A percentile compares a stretch with the other conserved stretches of the same genome.
Evolutionary conservation across 2,113 vertebrate species (phyloP).

Genomic region (Apaloderma vittatum): DNA sequence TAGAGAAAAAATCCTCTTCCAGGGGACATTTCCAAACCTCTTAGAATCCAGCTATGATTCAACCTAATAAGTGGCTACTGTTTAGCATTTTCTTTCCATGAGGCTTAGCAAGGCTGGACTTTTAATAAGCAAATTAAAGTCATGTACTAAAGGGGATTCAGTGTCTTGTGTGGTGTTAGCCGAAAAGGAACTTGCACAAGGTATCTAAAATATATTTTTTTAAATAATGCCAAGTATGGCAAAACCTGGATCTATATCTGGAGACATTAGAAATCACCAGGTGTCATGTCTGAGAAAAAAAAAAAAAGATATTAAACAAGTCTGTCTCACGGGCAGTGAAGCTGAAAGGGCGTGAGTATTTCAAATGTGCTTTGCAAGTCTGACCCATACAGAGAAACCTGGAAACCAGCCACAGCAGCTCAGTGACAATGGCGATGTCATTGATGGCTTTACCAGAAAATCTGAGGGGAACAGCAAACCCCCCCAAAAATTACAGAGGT

Average conservation of each 20-base stretch:
- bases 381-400: rapidly evolving
- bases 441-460: background rate
- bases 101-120: background rate
- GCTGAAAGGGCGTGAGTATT: background rate
- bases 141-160: background rate
- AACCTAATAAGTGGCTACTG: background rate
- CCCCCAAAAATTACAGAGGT: background rate
- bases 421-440: background rate
- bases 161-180: background rate
- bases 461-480: background rate
- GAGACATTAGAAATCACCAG: background rate
- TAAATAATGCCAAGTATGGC: background rate
- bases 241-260: background rate
- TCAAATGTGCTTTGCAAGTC: background rate
- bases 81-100: background rate
- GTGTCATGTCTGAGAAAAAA: background rate
- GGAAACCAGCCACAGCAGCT: background rate
- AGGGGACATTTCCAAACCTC: background rate
- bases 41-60: background rate
- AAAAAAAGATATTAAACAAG: background rate
- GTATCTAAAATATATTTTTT: background rate
- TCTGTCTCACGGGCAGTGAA: background rate
- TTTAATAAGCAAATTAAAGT: background rate
- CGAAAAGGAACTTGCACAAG: background rate
- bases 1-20: background rate